A percentile compares a stretch with the other conserved stretches of the same genome.
phyloP scores from a whole-genome alignment of 2,888 invertebrate genomes.

The Campaea margaritaria region DNA sequence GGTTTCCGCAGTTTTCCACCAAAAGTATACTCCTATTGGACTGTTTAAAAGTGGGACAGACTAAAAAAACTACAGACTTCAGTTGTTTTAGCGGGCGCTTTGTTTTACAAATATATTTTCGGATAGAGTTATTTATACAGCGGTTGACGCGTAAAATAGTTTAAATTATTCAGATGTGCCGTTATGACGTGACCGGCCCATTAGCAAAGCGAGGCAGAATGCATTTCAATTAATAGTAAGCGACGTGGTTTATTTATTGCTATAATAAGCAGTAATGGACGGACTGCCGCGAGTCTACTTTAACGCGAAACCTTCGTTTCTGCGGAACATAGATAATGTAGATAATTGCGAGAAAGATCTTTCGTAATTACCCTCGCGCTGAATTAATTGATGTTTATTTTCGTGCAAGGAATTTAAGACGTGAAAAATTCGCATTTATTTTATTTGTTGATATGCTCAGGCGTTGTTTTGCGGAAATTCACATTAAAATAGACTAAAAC shows the following conservation, averaged over 20 bases:
- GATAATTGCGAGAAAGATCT: conserved; percentile 18
- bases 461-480: too few relatives aligned
- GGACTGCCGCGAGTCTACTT: conserved; percentile 21
- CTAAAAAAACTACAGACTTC: conserved; percentile 43
- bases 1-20: conserved; percentile 9
- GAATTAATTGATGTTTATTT: too few relatives aligned
- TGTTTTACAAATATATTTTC: conserved; percentile 48
- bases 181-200: conserved; percentile 54
- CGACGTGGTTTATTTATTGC: conserved; percentile 49
- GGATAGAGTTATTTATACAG: conserved; percentile 39
- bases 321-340: conserved; percentile 6
- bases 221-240: conserved; percentile 65
- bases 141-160: conserved; percentile 36
- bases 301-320: conserved; percentile 18
- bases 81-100: conserved; percentile 44
- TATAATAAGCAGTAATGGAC: conserved; percentile 50
- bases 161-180: conserved; percentile 43
- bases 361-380: not conserved
- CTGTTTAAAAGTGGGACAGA: conserved; percentile 45
- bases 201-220: conserved; percentile 58
- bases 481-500: too few relatives aligned
- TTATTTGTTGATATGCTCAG: too few relatives aligned
- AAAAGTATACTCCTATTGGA: conserved; percentile 41
- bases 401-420: not conserved
- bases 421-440: too few relatives aligned